Evolutionary conservation across 92 coral and sea anemone genomes (phyloP), one percentile per base, ranked within the genome.

Genomic region (Metridium senile): DNA sequence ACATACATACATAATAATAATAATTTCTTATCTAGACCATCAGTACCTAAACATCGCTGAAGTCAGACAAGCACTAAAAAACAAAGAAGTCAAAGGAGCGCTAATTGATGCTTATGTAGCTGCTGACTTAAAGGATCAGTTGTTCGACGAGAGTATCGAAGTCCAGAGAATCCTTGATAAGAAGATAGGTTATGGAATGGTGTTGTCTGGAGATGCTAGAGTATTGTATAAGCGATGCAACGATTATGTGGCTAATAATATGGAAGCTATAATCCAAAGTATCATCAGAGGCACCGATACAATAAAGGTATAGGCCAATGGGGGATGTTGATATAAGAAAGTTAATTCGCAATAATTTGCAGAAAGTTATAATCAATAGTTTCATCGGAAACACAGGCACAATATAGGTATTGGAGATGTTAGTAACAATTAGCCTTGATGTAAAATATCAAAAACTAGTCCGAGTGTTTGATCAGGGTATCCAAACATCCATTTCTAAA

Each of bases 61-160:
- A 26, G 73, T 93, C 46, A 77, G 82, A 53, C 27, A 43, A 31
- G 98, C 98, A 26, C 45, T 93, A 26, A 74, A 82, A 33, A 71
- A 58, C 1, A 57, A 87, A 4, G 71, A 76, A 57, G 91, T 93
- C 34, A 84, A 80, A 28, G 98, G 98, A 18, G 88, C 90, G 9
- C 71, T 93, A n/a, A 62, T 93, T 4, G 98, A 93, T 73, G 63
- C 86, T 35, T 82, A 83, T 22, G 98, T 91, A 2, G 91, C 94
- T 0, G 98, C 94, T 22, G 87, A 86, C n/a, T 78, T 76, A 66
- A 82, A 89, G 67, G 90, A 93, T 45, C 30, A 78, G 19, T 86
- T 93, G 39, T 68, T 75, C 33, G 75, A 69, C 35, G 81, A 73
- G 35, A 76, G 76, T 26, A 54, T 89, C 4, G 75, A 70, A 62